These are phyloP conservation scores for Myodes glareolus DNA, from an alignment of 2,113 vertebrate species.

Conservation along the genomic window DNA sequence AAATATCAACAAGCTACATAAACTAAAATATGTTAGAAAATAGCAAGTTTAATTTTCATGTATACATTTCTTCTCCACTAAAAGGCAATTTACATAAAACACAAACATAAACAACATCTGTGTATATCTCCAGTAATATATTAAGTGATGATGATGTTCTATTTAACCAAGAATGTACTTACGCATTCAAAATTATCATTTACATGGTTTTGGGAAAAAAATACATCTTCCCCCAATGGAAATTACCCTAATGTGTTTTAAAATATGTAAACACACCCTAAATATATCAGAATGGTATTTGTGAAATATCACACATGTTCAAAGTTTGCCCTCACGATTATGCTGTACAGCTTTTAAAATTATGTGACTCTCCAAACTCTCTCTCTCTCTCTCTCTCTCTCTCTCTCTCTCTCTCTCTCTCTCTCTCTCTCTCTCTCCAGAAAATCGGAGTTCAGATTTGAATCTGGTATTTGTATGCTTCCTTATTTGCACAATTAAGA, in stretches of 20 bases:
- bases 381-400: too few relatives aligned
- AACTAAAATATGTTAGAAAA: constrained; percentile 67
- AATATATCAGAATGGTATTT: constrained; percentile 58
- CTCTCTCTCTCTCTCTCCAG: too few relatives aligned
- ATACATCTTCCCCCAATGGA: constrained; percentile 21
- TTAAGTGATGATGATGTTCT: constrained; percentile 71
- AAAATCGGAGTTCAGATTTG: background rate
- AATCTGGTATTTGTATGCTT: background rate
- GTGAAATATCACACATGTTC: constrained; percentile 74
- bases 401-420: too few relatives aligned
- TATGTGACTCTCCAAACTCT: background rate
- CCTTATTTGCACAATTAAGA: constrained; percentile 40
- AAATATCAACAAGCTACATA: constrained; percentile 67
- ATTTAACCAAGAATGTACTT: constrained; percentile 77
- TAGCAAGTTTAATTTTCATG: constrained; percentile 70
- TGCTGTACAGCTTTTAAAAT: constrained; percentile 43
- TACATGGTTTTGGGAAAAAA: constrained; percentile 40
- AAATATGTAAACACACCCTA: constrained; percentile 74
- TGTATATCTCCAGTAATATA: constrained; percentile 70
- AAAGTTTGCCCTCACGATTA: constrained; percentile 43
- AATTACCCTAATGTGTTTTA: constrained; percentile 69
- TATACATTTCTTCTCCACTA: constrained; percentile 70
- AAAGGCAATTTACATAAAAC: constrained; percentile 78
- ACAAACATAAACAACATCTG: constrained; percentile 80
- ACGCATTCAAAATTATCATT: constrained; percentile 62